phyloP scores from a whole-genome alignment of 2,113 vertebrate species.

The Acrocephalus kingi region DNA sequence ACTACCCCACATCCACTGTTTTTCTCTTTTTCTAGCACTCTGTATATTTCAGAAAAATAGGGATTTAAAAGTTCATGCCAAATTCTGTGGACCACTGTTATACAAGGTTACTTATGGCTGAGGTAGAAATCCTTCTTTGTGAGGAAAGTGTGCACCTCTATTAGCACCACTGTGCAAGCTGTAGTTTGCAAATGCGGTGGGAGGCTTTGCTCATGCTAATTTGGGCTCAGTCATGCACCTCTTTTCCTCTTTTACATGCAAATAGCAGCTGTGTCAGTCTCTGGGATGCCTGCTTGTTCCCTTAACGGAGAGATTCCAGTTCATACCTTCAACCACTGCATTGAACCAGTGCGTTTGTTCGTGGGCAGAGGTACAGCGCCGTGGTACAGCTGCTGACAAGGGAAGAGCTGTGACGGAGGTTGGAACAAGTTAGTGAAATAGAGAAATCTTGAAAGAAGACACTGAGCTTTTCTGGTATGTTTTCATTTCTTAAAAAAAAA shows the following conservation, averaged over 20 bases:
- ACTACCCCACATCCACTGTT: neutral
- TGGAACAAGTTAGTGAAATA: slow-evolving; percentile 35
- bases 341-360: slow-evolving; percentile 28
- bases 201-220: slow-evolving; percentile 64
- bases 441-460: neutral
- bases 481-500: neutral
- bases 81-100: neutral
- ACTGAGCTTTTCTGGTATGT: slow-evolving; percentile 9
- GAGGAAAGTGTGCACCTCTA: neutral
- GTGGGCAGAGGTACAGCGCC: slow-evolving; percentile 21
- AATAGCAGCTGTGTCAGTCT: slow-evolving; percentile 64
- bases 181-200: slow-evolving; percentile 30
- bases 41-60: neutral
- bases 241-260: slow-evolving; percentile 63
- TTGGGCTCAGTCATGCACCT: slow-evolving; percentile 63
- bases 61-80: neutral
- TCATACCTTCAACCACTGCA: slow-evolving; percentile 42
- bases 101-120: neutral
- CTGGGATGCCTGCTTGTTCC: slow-evolving; percentile 57
- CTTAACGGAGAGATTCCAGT: slow-evolving; percentile 46
- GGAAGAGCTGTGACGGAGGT: slow-evolving; percentile 37
- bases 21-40: neutral
- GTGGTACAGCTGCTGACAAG: slow-evolving; percentile 33
- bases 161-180: slow-evolving; percentile 31
- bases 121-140: slow-evolving; percentile 12